phyloP scores from a whole-genome alignment of 2,888 invertebrate genomes.

The Lepidochrysops patricia region DNA sequence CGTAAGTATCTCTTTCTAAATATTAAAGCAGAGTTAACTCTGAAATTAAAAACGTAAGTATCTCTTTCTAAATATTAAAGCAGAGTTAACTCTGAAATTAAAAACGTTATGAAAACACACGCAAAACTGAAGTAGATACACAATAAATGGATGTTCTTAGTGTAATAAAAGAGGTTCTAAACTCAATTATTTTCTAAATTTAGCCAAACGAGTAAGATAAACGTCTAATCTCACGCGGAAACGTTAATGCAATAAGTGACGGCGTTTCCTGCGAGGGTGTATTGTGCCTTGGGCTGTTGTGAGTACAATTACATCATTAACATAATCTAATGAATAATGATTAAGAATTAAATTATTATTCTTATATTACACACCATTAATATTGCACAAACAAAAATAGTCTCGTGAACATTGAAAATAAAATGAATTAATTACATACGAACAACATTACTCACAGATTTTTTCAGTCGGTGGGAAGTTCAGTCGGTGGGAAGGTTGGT shows the following conservation, averaged over 20 bases:
- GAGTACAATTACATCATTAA: background rate
- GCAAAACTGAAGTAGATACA: background rate
- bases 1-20: too few species aligned
- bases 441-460: too few species aligned
- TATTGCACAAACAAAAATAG: background rate
- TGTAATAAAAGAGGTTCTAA: background rate
- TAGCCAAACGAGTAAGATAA: background rate
- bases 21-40: too few species aligned
- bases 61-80: too few species aligned
- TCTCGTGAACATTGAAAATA: too few species aligned
- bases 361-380: background rate
- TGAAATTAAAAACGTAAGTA: too few species aligned
- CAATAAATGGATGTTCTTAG: background rate
- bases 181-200: background rate
- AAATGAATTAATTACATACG: too few species aligned
- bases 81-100: too few species aligned
- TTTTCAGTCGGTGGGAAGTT: too few species aligned
- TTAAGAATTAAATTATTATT: background rate
- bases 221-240: slow-evolving; percentile 2
- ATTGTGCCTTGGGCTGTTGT: background rate
- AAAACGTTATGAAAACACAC: too few species aligned
- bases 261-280: slow-evolving; percentile 8
- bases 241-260: slow-evolving; percentile 9
- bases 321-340: slow-evolving; percentile 3
- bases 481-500: too few species aligned